These are phyloP conservation scores for Sarcophilus harrisii DNA, from an alignment of 2,797 vertebrate species.

Conservation along the genomic window DNA sequence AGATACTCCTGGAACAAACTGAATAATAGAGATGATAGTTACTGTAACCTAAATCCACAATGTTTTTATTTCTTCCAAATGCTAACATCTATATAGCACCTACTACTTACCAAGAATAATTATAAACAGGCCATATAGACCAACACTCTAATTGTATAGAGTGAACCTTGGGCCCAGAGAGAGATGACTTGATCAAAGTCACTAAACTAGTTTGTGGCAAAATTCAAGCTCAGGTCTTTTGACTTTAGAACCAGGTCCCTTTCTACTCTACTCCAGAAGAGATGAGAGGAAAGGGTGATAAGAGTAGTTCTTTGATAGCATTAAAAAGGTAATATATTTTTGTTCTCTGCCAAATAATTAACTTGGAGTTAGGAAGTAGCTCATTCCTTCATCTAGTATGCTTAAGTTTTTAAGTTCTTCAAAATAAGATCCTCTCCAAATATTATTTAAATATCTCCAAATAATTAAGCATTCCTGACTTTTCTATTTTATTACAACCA, in stretches of 20 bases:
- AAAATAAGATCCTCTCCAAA: background rate
- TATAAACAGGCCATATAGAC: background rate
- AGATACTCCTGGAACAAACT: background rate
- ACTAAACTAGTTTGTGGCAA: background rate
- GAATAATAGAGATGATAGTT: background rate
- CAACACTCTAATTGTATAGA: background rate
- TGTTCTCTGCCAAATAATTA: background rate
- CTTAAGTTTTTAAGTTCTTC: background rate
- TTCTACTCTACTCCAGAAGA: background rate
- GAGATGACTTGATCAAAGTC: background rate
- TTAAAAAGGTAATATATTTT: background rate
- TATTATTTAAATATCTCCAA: conserved; percentile 19
- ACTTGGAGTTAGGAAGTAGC: background rate
- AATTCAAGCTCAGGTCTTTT: background rate
- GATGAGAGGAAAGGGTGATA: background rate
- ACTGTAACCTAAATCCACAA: background rate
- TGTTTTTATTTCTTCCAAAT: background rate
- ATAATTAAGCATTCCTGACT: conserved; percentile 18
- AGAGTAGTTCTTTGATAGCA: background rate
- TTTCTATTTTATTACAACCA: background rate
- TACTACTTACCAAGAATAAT: background rate
- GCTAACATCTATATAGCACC: background rate
- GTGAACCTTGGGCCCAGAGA: background rate
- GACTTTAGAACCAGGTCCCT: background rate
- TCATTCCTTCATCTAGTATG: background rate